Percentiles rank a stretch among this genome's conserved stretches.
These are phyloP conservation scores for Xestia sexstrigata DNA, from an alignment of 2,888 invertebrate species.

Conservation along the genomic window DNA sequence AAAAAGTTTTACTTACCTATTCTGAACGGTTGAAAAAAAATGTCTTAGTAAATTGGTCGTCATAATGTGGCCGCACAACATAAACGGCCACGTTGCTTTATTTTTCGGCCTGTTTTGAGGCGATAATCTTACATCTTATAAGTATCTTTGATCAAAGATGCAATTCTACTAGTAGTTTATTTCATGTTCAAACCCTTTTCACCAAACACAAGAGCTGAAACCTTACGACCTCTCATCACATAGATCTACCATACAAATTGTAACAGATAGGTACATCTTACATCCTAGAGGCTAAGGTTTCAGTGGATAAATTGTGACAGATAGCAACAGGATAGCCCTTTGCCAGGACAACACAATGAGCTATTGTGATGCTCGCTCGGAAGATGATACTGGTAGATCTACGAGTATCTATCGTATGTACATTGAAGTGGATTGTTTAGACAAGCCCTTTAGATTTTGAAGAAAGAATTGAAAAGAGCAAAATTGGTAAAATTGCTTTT, in stretches of 20 bases:
- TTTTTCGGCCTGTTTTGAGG: too few relatives aligned
- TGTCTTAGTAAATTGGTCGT: too few relatives aligned
- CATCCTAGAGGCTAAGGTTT: not conserved
- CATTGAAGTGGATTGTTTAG: not conserved
- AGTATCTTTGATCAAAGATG: not conserved
- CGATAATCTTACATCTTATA: not conserved
- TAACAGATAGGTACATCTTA: conserved; percentile 18
- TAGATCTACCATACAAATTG: conserved; percentile 23
- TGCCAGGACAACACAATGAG: not conserved
- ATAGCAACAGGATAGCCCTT: conserved; percentile 19
- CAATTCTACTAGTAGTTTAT: not conserved
- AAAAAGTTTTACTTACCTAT: too few relatives aligned
- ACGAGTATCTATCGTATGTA: not conserved
- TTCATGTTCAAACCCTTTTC: not conserved
- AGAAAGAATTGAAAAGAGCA: not conserved
- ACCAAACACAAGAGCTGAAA: not conserved
- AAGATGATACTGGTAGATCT: not conserved
- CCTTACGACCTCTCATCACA: not conserved
- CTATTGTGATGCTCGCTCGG: conserved; percentile 9
- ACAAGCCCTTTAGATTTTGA: not conserved
- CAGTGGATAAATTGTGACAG: conserved; percentile 22
- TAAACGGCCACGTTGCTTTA: not conserved
- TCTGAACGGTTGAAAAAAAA: too few relatives aligned
- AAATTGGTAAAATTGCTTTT: too few relatives aligned
- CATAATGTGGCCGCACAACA: too few relatives aligned